Conservation (phyloP, 2,797 vertebrate species). For the Lithobates pipiens region DNA sequence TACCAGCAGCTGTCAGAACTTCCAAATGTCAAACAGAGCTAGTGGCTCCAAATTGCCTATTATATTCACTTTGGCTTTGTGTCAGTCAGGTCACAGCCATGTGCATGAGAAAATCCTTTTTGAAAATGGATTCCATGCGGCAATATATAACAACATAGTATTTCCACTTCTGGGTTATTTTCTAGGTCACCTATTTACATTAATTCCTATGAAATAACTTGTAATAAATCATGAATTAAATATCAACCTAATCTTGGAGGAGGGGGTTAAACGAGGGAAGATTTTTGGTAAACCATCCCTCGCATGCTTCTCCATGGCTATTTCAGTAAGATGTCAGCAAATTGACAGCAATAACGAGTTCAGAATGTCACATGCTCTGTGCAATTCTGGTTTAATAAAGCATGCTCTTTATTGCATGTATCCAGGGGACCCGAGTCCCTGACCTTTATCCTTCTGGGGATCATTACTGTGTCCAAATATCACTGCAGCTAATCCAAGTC, state of each 20-base stretch:
- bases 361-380: background rate
- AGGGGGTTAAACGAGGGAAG: background rate
- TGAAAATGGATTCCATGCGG: background rate
- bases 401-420: background rate
- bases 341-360: background rate
- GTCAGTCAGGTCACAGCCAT: slow-evolving; percentile 21
- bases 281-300: background rate
- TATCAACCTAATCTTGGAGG: background rate
- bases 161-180: background rate
- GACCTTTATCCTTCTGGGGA: background rate
- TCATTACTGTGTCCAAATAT: background rate
- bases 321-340: background rate
- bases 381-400: background rate
- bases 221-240: slow-evolving; percentile 1
- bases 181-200: slow-evolving; percentile 1
- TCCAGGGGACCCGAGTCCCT: background rate
- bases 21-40: slow-evolving; percentile 4
- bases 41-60: slow-evolving; percentile 6
- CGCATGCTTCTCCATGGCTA: background rate
- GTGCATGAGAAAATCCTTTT: background rate
- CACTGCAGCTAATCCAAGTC: background rate
- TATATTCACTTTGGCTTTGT: slow-evolving; percentile 11
- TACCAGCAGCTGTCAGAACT: slow-evolving; percentile 4
- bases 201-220: background rate
- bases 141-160: background rate